Evolutionary conservation across 1,140 invertebrate genomes (phyloP), one percentile per base, ranked within the genome.

Genomic region (Thaumatotibia leucotreta): DNA sequence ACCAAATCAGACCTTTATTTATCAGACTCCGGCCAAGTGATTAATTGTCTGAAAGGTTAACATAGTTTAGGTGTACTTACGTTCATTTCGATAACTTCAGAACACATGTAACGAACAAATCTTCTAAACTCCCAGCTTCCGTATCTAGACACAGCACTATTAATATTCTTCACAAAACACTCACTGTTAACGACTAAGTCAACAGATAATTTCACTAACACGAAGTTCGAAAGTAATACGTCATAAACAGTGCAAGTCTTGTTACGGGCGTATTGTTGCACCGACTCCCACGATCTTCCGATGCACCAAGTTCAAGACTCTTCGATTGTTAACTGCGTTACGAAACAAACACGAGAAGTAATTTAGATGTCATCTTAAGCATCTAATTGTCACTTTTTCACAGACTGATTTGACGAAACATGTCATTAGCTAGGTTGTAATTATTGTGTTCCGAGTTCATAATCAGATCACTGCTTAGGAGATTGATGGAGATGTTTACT

Each of bases 61-160:
- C 23, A 61, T 45, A 63, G 0, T 33, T 10, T 29, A 68, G 64
- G 65, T 23, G 65, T 79, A 84, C 82, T 84, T 65, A 84, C 82
- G 72, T 71, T 77, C 82, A 84, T 83, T 71, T 63, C 75, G 23
- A 58, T 27, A 31, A 58, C 11, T 31, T 61, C 27, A 10, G 58
- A 8, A 61, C 6, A 61, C 50, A 27, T 24, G 50, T 24, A n/a
- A 29, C 50, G 27, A n/a, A 54, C 50, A 54, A 17, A 54, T 29
- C 52, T 27, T 45, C 27, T 31, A 27, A 14, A 11, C 52, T 14
- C 22, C 50, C 52, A n/a, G 4, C 23, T 22, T n/a, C 23, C 23
- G 50, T 4, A 9, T 23, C 10, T n/a, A 14, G n/a, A 58, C 52
- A 31, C 52, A 54, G 5, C 35, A 54, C 50, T 27, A 54, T 54